Evolutionary conservation across 2,113 vertebrate genomes (phyloP).

Genomic region (Pipa parva): DNA sequence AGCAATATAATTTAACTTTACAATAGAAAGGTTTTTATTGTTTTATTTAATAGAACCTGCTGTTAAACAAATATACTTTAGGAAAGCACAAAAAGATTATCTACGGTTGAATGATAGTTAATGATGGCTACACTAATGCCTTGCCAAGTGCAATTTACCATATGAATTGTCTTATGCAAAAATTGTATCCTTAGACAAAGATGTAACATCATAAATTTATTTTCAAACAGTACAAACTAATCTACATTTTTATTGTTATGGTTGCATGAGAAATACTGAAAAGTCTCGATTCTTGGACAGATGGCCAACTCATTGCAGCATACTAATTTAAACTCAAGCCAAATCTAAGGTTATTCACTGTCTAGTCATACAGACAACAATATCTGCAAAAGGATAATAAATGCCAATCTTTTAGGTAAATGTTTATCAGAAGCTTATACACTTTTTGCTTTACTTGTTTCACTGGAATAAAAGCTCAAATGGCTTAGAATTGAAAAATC

Average conservation of each 20-base stretch:
- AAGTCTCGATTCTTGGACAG: slow-evolving; percentile 41
- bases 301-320: slow-evolving; percentile 46
- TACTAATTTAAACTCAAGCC: slow-evolving; percentile 53
- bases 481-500: slow-evolving; percentile 1
- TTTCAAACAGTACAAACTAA: slow-evolving; percentile 46
- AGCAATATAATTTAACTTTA: slow-evolving; percentile 42
- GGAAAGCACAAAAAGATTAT: slow-evolving; percentile 48
- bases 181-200: slow-evolving; percentile 49
- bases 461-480: slow-evolving; percentile 1
- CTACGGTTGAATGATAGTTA: slow-evolving; percentile 44
- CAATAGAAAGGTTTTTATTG: slow-evolving; percentile 40
- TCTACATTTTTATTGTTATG: slow-evolving; percentile 50
- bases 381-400: slow-evolving; percentile 38
- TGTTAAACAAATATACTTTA: slow-evolving; percentile 45
- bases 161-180: slow-evolving; percentile 53
- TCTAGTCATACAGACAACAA: slow-evolving; percentile 45
- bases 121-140: slow-evolving; percentile 45
- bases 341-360: slow-evolving; percentile 48
- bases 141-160: slow-evolving; percentile 46
- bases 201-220: slow-evolving; percentile 49
- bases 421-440: slow-evolving; percentile 33
- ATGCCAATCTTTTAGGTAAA: slow-evolving; percentile 42
- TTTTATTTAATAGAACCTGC: slow-evolving; percentile 39
- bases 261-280: slow-evolving; percentile 50
- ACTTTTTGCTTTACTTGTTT: slow-evolving; percentile 19